phyloP scores from a whole-genome alignment of 2,888 invertebrate species.

The Aspidapion aeneum region DNA sequence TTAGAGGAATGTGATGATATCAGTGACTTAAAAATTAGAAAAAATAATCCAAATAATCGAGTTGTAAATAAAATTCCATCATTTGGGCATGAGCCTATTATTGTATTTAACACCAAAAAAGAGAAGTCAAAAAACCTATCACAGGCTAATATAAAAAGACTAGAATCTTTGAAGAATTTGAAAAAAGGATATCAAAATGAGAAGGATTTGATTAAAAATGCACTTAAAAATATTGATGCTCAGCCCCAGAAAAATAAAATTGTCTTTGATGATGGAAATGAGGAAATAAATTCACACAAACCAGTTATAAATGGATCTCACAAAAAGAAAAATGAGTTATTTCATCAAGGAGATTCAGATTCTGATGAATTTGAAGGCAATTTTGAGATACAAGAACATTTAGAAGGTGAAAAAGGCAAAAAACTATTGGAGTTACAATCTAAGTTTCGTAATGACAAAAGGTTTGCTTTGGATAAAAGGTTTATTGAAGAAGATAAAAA shows the following conservation, averaged over 20 bases:
- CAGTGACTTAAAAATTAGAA: conserved; percentile 33
- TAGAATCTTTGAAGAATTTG: conserved; percentile 63
- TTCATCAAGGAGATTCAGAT: conserved; percentile 41
- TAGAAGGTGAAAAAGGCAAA: conserved; percentile 62
- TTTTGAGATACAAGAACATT: conserved; percentile 63
- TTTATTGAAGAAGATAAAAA: conserved; percentile 60
- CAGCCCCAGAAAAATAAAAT: conserved; percentile 60
- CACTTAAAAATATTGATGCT: conserved; percentile 57
- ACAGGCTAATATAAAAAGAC: conserved; percentile 61
- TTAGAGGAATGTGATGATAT: no score
- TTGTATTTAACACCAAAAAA: conserved; percentile 27
- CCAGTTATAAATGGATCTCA: conserved; percentile 6
- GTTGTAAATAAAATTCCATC: conserved; percentile 23
- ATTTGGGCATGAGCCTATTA: conserved; percentile 34
- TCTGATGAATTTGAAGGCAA: conserved; percentile 54
- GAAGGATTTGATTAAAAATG: conserved; percentile 61
- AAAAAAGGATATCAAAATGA: conserved; percentile 62
- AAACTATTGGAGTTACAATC: conserved; percentile 71
- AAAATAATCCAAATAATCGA: background rate
- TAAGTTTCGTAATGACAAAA: conserved; percentile 68
- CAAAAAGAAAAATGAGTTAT: conserved; percentile 5
- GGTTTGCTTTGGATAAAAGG: conserved; percentile 71
- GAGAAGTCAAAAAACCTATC: conserved; percentile 25
- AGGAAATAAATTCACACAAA: conserved; percentile 2
- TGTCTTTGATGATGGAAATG: conserved; percentile 55